Base-by-base conservation (phyloP, 2,797 vertebrate species). In the Coreius guichenoti region DNA sequence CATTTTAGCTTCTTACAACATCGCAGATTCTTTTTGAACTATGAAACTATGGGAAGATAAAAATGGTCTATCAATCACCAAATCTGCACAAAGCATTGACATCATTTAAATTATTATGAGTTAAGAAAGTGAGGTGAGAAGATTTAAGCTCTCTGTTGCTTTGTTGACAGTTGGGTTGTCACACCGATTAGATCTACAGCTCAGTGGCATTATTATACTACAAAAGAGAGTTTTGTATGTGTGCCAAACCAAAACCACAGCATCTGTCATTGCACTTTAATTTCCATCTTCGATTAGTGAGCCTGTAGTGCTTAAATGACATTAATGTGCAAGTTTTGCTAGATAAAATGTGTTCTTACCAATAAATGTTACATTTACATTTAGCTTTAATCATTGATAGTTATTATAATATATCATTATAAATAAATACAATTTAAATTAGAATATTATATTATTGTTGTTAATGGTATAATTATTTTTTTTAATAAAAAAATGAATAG, bases 81-180 rank as follows among this genome's bases (percentile, higher is more conserved):
- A 26, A 39, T 43, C 11, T 51, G 31, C 11, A 19, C 13, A 23
- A 61, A 14, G 12, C 31, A 76, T 31, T 31, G 26, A 31, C 26
- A 26, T 58, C 0, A 31, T 65, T 47, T 49, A 21, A 49, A 49
- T 23, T 9, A 49, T 49, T 75, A n/a, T 29, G 17, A 36, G 36
- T 63, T 83, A 23, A 26, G 56, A 1, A 80, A 31, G 11, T 74
- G 21, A 49, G 17, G 72, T 26, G 21, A 61, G 23, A 47, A 12
- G 29, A 49, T 70, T 63, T 36, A 82, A 21, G 58, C 45, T 82
- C 33, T 70, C 16, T 73, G 68, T 61, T 73, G n/a, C 68, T 45
- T 11, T 82, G 61, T 45, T 75, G 49, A 75, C 21, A 26, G 23
- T 54, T 61, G 11, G 39, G 58, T 33, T 75, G 58, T 67, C 72